Base-by-base conservation (phyloP, 2,888 invertebrate genomes). In the Latheticus oryzae region DNA sequence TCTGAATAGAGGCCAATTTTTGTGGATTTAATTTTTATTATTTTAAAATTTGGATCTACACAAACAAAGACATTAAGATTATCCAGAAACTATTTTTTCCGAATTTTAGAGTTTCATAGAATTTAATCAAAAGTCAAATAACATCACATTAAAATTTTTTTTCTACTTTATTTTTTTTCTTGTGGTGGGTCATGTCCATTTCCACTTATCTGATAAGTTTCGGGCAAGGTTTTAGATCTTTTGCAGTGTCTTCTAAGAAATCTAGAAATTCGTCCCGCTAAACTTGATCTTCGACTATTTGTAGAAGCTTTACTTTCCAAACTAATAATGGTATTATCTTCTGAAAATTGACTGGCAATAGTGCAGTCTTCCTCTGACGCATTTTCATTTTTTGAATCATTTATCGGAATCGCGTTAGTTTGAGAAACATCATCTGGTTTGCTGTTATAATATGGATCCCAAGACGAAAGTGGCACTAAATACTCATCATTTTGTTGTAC, bases 381-480 rank as follows among this genome's bases (percentile, higher is more conserved):
- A n/a, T 30, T 40, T 19, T 61, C 63, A 5, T 4, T 11, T 12
- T 30, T 32, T 11, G 45, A 28, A 11, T 2, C 5, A 11, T 28
- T 37, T 2, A 35, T 23, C 11, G 2, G n/a, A 7, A 2, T 15
- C 21, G 13, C 24, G 37, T 48, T 35, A 7, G 2, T 15, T 16
- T 8, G 17, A 33, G 50, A 32, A 30, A 17, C 52, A 16, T 30
- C n/a, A 21, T 2, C 21, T 33, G 66, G 66, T 15, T 72, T 69
- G 12, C 43, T 53, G 48, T 73, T 72, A 28, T 60, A 70, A 66
- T 55, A 71, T 52, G 78, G 78, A 62, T 84, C 84, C 85, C 85
- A 85, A 5, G 85, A 85, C 5, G 83, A 81, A 15, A 85, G 64
- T 0, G 85, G 84, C 11, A 85, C 73, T 28, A 85, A 72, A 67